These are phyloP conservation scores for Epinephelus fuscoguttatus DNA, from an alignment of 2,113 vertebrate genomes.

Conservation along the genomic window DNA sequence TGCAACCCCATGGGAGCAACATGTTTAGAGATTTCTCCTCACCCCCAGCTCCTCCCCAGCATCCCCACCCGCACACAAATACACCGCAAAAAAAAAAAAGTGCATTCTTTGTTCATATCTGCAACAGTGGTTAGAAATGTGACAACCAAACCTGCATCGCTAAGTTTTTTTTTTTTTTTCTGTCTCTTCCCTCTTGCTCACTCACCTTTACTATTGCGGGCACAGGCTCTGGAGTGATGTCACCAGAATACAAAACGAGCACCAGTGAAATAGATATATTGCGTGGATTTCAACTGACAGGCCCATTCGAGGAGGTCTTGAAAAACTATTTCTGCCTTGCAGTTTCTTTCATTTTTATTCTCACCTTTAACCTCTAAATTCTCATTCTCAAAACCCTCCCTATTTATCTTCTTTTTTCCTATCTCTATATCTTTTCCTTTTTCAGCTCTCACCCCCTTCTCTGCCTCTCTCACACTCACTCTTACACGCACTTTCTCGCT, in stretches of 20 bases:
- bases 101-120: constrained; percentile 53
- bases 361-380: constrained; percentile 49
- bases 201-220: constrained; percentile 24
- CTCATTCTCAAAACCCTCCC: background rate
- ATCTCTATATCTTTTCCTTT: constrained; percentile 34
- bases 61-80: background rate
- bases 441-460: background rate
- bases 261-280: constrained; percentile 10
- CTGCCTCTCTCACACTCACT: constrained; percentile 21
- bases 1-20: constrained; percentile 64
- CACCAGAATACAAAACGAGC: constrained; percentile 44
- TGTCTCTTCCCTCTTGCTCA: background rate
- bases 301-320: constrained; percentile 17
- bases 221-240: constrained; percentile 15
- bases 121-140: constrained; percentile 32
- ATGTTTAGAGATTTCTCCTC: constrained; percentile 65
- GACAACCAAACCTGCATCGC: constrained; percentile 14
- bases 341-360: constrained; percentile 37
- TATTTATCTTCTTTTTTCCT: constrained; percentile 7
- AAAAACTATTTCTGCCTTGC: constrained; percentile 31
- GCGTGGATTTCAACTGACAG: constrained; percentile 30
- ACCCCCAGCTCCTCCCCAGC: background rate
- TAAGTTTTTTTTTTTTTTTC: background rate
- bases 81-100: constrained; percentile 46
- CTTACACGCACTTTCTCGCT: constrained; percentile 48